Percentiles rank a stretch among this genome's conserved stretches.
These are phyloP conservation scores for Drosophila quasianomalipes DNA, from an alignment of 2,888 invertebrate species.

Conservation along the genomic window DNA sequence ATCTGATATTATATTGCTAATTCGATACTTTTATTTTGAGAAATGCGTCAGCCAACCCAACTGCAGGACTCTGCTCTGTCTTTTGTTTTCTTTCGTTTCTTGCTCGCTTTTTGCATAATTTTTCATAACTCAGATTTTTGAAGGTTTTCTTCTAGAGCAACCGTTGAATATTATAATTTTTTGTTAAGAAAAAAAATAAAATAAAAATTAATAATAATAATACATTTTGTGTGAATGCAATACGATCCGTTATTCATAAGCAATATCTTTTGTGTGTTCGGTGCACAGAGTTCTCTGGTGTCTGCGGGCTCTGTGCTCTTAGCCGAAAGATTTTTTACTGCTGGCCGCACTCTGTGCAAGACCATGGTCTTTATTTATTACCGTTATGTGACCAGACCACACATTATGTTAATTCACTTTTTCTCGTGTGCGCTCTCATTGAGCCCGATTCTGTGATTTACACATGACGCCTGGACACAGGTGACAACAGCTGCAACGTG, in stretches of 20 bases:
- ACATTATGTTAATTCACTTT: slow-evolving; percentile 69
- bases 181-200: slow-evolving; percentile 3
- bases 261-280: slow-evolving; percentile 54
- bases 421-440: slow-evolving; percentile 25
- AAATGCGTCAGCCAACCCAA: slow-evolving; percentile 44
- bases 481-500: slow-evolving; percentile 73
- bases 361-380: slow-evolving; percentile 63
- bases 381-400: slow-evolving; percentile 78
- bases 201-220: slow-evolving; percentile 52
- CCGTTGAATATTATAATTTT: slow-evolving; percentile 69
- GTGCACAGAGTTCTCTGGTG: slow-evolving; percentile 39
- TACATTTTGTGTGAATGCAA: slow-evolving; percentile 78
- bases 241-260: slow-evolving; percentile 76
- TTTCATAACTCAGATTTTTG: slow-evolving; percentile 54
- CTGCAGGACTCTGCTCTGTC: slow-evolving; percentile 34
- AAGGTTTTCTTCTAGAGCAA: slow-evolving; percentile 49
- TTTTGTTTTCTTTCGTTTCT: slow-evolving; percentile 27
- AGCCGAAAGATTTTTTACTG: slow-evolving; percentile 20
- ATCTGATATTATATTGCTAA: slow-evolving; percentile 84
- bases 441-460: slow-evolving; percentile 61
- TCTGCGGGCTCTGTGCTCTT: slow-evolving; percentile 67
- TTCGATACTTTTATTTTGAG: slow-evolving; percentile 82
- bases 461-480: slow-evolving; percentile 57
- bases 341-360: slow-evolving; percentile 15
- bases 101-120: slow-evolving; percentile 58